Evolutionary conservation across 2,797 vertebrate species (phyloP).

Genomic region (Philypnodon macrostomus): DNA sequence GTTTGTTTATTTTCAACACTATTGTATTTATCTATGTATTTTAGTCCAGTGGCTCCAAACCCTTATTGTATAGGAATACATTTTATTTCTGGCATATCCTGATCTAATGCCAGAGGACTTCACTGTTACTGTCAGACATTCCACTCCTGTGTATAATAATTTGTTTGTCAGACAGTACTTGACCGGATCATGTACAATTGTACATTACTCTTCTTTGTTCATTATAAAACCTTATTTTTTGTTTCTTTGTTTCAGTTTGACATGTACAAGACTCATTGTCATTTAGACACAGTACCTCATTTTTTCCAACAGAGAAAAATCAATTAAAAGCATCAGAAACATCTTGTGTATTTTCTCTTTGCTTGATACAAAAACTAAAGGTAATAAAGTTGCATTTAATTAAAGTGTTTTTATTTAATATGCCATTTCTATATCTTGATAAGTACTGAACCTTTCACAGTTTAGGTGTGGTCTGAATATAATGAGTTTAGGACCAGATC

Average conservation of each 20-base stretch:
- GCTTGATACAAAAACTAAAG: too few species aligned
- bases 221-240: conserved; percentile 18
- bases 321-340: conserved; percentile 31
- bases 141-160: conserved; percentile 15
- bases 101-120: conserved; percentile 16
- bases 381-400: too few species aligned
- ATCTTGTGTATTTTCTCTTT: background rate
- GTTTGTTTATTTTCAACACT: conserved; percentile 43
- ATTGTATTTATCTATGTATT: conserved; percentile 52
- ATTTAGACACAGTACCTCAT: conserved; percentile 59
- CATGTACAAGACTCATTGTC: conserved; percentile 38
- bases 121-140: conserved; percentile 24
- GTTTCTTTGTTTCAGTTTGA: conserved; percentile 17
- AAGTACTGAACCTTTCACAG: background rate
- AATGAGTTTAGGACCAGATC: background rate
- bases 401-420: conserved; percentile 1
- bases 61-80: conserved; percentile 1
- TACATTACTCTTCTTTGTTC: conserved; percentile 3
- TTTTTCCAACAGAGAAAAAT: conserved; percentile 59
- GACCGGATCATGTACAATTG: conserved; percentile 1
- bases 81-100: background rate
- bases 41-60: background rate
- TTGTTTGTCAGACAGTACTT: conserved; percentile 16
- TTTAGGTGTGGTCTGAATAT: background rate
- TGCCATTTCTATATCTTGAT: background rate